Base-by-base conservation (phyloP, 2,797 vertebrate genomes). In the Hoplostethus mediterraneus region DNA sequence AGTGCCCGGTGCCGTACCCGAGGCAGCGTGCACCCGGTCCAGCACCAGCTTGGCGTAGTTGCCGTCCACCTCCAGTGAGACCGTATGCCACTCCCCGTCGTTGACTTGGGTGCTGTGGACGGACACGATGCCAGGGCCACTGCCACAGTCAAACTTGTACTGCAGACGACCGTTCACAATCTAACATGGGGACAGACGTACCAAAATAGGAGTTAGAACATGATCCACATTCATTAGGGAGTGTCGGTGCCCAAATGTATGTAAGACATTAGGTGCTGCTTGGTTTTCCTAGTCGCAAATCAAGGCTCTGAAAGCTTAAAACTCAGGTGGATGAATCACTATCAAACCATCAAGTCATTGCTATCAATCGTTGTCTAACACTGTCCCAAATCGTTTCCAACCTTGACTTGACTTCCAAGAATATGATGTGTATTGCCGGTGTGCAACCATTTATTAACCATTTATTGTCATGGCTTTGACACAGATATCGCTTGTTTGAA, bases 81-180 rank as follows among this genome's bases (percentile, higher is more conserved):
- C 87, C 0, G 95, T 92, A 79, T 99, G 98, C 98, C 98, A 99
- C 79, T 97, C 96, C n/a, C 98, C 98, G 2, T 99, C 98, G 0
- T 95, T 99, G 36, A 99, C 95, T 81, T 97, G 97, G 59, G 96
- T 97, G 83, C 97, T 99, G 84, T 98, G 98, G 67, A 99, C 97
- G 0, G 97, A 98, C 60, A 99, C 98, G 1, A 98, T 95, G 17
- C 98, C 98, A 0, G 97, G 96, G 1, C 98, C 98, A 0, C 98
- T 99, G 79, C 98, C 98, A 60, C 98, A 99, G 92, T 99, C 98
- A 42, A 99, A 99, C 83, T 97, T 98, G 89, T 98, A 99, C 54
- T 99, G 98, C 36, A 99, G 93, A 6, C 95, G 97, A 12, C 98
- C 98, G 1, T 97, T 96, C 62, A 98, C 95, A 12, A 99, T 98